Percentiles rank a stretch among this genome's conserved stretches.
These are phyloP conservation scores for Eleutherodactylus coqui DNA, from an alignment of 2,797 vertebrate genomes.

Conservation along the genomic window DNA sequence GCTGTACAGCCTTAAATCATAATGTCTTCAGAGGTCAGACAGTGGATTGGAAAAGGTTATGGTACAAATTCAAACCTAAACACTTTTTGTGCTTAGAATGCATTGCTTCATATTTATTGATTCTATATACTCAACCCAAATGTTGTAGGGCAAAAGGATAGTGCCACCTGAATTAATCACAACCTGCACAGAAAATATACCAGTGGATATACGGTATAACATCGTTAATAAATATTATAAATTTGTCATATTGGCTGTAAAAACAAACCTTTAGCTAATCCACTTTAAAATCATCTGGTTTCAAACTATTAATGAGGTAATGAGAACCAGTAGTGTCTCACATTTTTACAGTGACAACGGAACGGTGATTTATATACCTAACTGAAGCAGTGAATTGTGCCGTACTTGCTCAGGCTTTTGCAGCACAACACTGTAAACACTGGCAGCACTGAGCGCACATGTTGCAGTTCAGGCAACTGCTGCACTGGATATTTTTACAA, in stretches of 20 bases:
- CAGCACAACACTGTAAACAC: not conserved
- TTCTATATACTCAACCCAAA: not conserved
- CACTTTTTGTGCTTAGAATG: not conserved
- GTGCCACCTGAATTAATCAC: not conserved
- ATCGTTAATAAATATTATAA: not conserved
- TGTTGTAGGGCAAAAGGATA: not conserved
- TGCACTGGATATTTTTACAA: constrained; percentile 17
- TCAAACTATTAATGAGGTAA: not conserved
- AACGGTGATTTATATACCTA: not conserved
- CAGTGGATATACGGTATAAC: not conserved
- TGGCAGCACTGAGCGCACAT: not conserved
- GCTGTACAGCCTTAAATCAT: no score
- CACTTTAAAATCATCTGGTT: not conserved
- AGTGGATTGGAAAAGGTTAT: not conserved
- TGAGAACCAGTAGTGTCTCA: not conserved
- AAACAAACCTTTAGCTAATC: constrained; percentile 2
- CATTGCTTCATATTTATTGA: not conserved
- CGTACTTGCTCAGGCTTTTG: not conserved
- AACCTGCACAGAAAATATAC: not conserved
- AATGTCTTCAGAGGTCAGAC: no score
- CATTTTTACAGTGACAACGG: not conserved
- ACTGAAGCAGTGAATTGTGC: not conserved
- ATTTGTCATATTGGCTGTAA: constrained; percentile 1
- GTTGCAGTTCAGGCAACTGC: constrained; percentile 9
- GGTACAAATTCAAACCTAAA: not conserved